Evolutionary conservation across 2,113 vertebrate species (phyloP), one percentile per base, ranked within the genome.

Genomic region (Neotragus moschatus): DNA sequence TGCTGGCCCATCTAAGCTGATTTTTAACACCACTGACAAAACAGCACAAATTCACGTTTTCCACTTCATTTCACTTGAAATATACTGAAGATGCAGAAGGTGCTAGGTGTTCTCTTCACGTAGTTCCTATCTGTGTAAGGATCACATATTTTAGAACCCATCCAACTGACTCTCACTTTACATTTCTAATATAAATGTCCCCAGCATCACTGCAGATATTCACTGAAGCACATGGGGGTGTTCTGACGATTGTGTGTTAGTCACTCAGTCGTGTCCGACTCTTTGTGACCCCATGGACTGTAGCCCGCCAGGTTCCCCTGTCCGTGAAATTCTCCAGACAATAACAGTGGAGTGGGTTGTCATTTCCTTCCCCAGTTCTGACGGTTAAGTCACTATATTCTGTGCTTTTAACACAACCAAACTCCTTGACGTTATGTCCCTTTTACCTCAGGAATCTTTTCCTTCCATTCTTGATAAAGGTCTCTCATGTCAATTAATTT

Each of bases 401-500:
- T 91, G 56, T 56, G 36, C 56, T 92, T 81, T 53, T 23, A 61
- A 33, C 5, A 19, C 2, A 19, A 63, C 3, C 30, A 14, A 17
- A 36, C 61, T 80, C 73, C 60, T 77, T 82, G 7, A 45, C 7
- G 6, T 21, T 51, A 39, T 66, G 28, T 36, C 47, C 53, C 61
- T 82, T 56, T 96, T 98, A 99, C 99, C 98, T 99, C 99, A 1
- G 98, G 98, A 82, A 98, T 98, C 84, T 99, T 99, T 96, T 99
- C 99, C 96, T 99, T 99, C 99, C 99, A 99, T 98, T 99, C 99
- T 98, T 99, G 99, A 98, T 99, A 99, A 95, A 99, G 98, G 75
- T 99, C 99, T 98, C 99, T 99, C 99, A 99, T 99, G 94, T 99
- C 99, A 97, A 99, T 99, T 91, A 99, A 97, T 96, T 99, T 99